phyloP scores from a whole-genome alignment of 2,888 invertebrate genomes.

The Oasisia sp. region DNA sequence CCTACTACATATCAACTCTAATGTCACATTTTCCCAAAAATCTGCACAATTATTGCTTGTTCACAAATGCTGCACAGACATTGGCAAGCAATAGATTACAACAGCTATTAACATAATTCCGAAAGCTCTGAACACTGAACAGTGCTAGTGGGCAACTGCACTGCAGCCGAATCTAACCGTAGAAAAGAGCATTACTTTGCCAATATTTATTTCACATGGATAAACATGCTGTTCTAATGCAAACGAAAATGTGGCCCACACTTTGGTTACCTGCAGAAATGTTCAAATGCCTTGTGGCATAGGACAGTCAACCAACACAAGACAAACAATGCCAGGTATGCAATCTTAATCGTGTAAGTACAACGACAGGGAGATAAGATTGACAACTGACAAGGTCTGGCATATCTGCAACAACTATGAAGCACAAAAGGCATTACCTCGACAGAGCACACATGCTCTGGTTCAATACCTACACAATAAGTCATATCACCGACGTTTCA shows the following conservation, averaged over 20 bases:
- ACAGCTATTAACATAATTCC: not conserved
- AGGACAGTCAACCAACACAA: not conserved
- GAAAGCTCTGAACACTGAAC: not conserved
- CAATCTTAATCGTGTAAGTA: not conserved
- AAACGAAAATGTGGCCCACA: not conserved
- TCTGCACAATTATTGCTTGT: not conserved
- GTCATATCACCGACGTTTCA: not conserved
- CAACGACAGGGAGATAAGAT: conserved; percentile 9
- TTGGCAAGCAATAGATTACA: no score
- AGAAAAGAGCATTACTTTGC: not conserved
- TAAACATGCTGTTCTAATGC: not conserved
- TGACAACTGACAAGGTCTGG: not conserved
- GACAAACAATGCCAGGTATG: not conserved
- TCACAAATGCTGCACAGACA: not conserved
- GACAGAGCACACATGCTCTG: not conserved
- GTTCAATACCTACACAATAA: not conserved
- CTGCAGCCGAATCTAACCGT: not conserved
- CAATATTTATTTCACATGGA: not conserved
- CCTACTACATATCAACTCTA: not conserved
- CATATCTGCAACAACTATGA: not conserved
- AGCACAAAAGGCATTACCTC: not conserved
- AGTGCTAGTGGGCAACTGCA: not conserved
- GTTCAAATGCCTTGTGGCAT: not conserved
- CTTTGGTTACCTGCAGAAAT: not conserved
- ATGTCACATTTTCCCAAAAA: not conserved